phyloP scores from a whole-genome alignment of 2,113 vertebrate species.

The Osmerus mordax region DNA sequence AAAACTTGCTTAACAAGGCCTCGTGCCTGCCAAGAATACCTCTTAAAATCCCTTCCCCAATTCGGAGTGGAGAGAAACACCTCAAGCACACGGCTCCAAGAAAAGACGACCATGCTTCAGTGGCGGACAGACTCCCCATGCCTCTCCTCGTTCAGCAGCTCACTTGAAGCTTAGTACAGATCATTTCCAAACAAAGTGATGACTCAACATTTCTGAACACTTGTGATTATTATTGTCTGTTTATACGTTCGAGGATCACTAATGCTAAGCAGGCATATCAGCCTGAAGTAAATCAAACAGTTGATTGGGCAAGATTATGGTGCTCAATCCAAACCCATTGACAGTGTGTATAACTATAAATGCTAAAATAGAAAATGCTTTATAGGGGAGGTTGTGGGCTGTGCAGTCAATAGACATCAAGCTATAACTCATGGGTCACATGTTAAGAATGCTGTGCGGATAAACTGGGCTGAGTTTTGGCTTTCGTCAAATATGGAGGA shows the following conservation, averaged over 20 bases:
- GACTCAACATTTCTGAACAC: conserved; percentile 16
- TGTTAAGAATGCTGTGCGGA: conserved; percentile 13
- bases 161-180: background rate
- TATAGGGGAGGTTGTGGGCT: background rate
- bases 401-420: background rate
- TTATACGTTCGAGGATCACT: conserved; percentile 39
- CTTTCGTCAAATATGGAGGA: conserved; percentile 41
- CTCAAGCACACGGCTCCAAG: background rate
- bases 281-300: conserved; percentile 47
- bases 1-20: conserved; percentile 37
- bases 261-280: conserved; percentile 43
- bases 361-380: conserved; percentile 37
- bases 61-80: conserved; percentile 6
- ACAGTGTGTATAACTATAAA: conserved; percentile 54
- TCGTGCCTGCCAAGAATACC: conserved; percentile 49
- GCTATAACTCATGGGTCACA: background rate
- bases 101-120: conserved; percentile 18
- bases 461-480: background rate
- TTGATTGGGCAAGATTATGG: conserved; percentile 20
- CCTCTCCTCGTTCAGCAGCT: background rate
- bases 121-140: conserved; percentile 11
- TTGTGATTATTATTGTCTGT: conserved; percentile 42
- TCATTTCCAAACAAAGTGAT: too few relatives aligned
- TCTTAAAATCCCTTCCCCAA: conserved; percentile 9
- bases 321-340: conserved; percentile 49